Conservation (phyloP, 2,888 invertebrate genomes). For the Eumacrocentrus americanus region DNA sequence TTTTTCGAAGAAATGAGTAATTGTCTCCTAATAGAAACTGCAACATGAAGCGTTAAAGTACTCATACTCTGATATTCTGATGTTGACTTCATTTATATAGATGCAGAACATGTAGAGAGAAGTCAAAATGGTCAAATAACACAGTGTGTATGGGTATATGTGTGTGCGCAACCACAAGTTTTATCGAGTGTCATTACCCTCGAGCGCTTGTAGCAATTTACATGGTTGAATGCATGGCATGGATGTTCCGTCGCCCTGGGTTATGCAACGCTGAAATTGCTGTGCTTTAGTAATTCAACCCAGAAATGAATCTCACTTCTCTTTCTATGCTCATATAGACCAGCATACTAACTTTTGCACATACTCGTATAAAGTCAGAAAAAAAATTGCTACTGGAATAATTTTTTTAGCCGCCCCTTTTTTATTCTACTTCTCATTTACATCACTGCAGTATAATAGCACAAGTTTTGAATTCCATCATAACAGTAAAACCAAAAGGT, state of each 20-base stretch:
- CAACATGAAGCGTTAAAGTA: no score
- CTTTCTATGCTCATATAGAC: no score
- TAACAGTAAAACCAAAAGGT: neutral
- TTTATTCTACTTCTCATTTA: neutral
- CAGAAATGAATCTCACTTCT: no score
- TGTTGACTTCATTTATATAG: no score
- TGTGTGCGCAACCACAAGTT: conserved; percentile 7
- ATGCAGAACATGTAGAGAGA: neutral
- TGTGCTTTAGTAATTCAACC: no score
- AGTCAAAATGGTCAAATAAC: neutral
- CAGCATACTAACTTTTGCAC: no score
- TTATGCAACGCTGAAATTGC: no score
- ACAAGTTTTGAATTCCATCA: neutral
- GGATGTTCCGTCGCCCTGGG: conserved; percentile 14
- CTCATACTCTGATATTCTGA: no score
- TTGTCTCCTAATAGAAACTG: no score
- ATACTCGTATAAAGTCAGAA: no score
- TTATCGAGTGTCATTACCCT: conserved; percentile 21
- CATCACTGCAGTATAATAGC: neutral
- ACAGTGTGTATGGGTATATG: neutral
- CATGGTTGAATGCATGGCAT: conserved; percentile 21
- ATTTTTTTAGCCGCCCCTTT: neutral
- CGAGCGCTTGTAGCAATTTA: conserved; percentile 22
- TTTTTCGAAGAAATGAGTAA: neutral
- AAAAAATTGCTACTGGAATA: no score